phyloP scores from a whole-genome alignment of 2,797 vertebrate species.

The Microctenopoma stevenorrisi region DNA sequence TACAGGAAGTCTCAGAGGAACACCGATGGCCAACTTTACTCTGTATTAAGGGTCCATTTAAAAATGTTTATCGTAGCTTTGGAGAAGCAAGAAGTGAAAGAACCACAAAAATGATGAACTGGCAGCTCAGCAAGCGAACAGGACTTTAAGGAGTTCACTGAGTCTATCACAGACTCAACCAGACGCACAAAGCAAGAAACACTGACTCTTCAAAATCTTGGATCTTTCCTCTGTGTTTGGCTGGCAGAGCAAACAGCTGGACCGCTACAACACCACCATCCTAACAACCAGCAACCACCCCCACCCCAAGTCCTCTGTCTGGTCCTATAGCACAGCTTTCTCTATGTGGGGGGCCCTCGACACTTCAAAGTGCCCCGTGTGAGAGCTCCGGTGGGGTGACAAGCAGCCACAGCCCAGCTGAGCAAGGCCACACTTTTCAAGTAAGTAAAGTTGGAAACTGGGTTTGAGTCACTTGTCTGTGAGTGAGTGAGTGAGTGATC shows the following conservation, averaged over 20 bases:
- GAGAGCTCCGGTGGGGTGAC: slow-evolving; percentile 69
- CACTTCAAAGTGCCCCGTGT: slow-evolving; percentile 78
- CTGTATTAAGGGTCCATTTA: slow-evolving; percentile 22
- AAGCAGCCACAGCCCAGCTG: slow-evolving; percentile 63
- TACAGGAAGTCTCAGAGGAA: slow-evolving; percentile 31
- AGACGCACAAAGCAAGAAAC: slow-evolving; percentile 64
- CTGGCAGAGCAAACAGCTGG: slow-evolving; percentile 80
- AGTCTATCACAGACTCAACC: slow-evolving; percentile 40
- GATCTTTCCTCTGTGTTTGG: slow-evolving; percentile 48
- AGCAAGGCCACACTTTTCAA: slow-evolving; percentile 75
- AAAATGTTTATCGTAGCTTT: slow-evolving; percentile 27
- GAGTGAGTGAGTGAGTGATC: slow-evolving; percentile 1
- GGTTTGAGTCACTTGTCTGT: slow-evolving; percentile 37
- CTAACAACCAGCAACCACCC: slow-evolving; percentile 38
- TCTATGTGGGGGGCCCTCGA: slow-evolving; percentile 64
- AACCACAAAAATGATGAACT: slow-evolving; percentile 53
- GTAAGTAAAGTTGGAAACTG: slow-evolving; percentile 66
- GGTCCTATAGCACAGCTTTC: slow-evolving; percentile 55
- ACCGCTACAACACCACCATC: slow-evolving; percentile 61
- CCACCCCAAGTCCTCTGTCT: slow-evolving; percentile 46
- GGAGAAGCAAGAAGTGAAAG: slow-evolving; percentile 29
- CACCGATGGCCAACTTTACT: slow-evolving; percentile 32
- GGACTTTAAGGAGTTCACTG: slow-evolving; percentile 49
- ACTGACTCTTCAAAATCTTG: slow-evolving; percentile 68
- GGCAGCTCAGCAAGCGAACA: slow-evolving; percentile 28